Evolutionary conservation across 2,888 invertebrate species (phyloP).

Genomic region (Hirtodrosophila duncani): DNA sequence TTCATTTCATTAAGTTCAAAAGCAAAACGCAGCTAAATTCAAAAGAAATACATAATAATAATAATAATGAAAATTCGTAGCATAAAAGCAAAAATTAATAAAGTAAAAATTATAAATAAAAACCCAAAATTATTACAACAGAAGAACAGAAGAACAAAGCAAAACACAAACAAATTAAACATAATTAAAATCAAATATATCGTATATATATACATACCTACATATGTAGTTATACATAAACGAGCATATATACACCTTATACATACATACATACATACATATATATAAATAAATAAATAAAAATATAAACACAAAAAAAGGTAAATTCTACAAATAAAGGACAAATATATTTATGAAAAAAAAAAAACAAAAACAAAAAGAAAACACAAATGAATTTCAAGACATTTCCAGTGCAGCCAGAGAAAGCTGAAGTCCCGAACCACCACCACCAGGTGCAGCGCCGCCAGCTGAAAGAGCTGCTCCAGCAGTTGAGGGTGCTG

Average conservation of each 20-base stretch:
- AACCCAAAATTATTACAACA: no score
- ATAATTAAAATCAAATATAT: conserved; percentile 45
- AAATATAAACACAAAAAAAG: conserved; percentile 25
- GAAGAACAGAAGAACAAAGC: conserved; percentile 31
- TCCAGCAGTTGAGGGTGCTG: no score
- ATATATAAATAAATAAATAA: conserved; percentile 19
- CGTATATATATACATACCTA: conserved; percentile 9
- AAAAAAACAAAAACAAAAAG: no score
- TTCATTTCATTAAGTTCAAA: no score
- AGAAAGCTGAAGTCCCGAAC: no score
- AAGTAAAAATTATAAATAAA: conserved; percentile 7
- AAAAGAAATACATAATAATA: conserved; percentile 3
- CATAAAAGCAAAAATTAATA: not conserved
- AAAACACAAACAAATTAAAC: conserved; percentile 22
- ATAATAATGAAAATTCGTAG: not conserved
- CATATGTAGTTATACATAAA: conserved; percentile 29
- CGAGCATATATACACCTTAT: conserved; percentile 35
- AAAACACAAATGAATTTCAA: no score
- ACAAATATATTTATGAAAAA: conserved; percentile 63
- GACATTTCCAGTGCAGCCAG: no score
- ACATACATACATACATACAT: conserved; percentile 24
- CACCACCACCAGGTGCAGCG: no score
- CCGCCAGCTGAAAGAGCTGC: no score
- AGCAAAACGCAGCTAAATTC: not conserved
- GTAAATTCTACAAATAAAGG: conserved; percentile 63